Conservation (phyloP, 2,888 invertebrate species). For the Drosophila dives region DNA sequence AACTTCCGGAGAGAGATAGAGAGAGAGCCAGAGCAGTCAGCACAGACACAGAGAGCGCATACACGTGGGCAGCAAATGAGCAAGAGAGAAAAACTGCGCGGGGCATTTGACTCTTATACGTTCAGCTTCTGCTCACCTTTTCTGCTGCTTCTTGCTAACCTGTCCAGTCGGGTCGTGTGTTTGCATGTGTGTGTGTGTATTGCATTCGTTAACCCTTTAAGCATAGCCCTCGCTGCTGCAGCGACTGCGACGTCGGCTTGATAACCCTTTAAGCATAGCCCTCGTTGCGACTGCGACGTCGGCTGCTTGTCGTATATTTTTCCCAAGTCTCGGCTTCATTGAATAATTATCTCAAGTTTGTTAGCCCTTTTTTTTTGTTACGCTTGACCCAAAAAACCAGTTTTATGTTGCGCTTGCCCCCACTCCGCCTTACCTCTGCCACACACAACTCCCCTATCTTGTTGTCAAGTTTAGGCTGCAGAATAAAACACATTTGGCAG, state of each 20-base stretch:
- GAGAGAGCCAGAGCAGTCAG: conserved; percentile 5
- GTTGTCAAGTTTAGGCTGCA: conserved; percentile 45
- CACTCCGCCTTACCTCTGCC: conserved; percentile 62
- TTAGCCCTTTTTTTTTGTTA: conserved; percentile 50
- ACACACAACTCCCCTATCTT: conserved; percentile 49
- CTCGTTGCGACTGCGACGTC: conserved; percentile 41
- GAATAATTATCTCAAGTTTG: conserved; percentile 76
- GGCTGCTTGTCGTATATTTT: conserved; percentile 15
- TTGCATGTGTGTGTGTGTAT: conserved; percentile 1
- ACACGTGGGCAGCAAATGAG: conserved; percentile 4
- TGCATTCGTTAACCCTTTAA: conserved; percentile 63
- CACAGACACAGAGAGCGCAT: background rate
- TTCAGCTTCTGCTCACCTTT: conserved; percentile 48
- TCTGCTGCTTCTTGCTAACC: conserved; percentile 42
- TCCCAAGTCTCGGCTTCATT: conserved; percentile 68
- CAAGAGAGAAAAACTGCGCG: conserved; percentile 50
- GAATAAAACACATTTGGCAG: conserved; percentile 27
- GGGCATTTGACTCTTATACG: conserved; percentile 52
- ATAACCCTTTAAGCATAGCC: conserved; percentile 66
- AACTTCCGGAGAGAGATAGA: conserved; percentile 59
- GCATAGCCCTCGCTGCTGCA: conserved; percentile 50
- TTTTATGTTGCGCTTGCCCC: conserved; percentile 58
- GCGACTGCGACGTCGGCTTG: conserved; percentile 40
- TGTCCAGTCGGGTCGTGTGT: conserved; percentile 38
- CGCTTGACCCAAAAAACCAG: conserved; percentile 69